Base-by-base conservation (phyloP, 2,888 invertebrate genomes). In the Conus canariensis region DNA sequence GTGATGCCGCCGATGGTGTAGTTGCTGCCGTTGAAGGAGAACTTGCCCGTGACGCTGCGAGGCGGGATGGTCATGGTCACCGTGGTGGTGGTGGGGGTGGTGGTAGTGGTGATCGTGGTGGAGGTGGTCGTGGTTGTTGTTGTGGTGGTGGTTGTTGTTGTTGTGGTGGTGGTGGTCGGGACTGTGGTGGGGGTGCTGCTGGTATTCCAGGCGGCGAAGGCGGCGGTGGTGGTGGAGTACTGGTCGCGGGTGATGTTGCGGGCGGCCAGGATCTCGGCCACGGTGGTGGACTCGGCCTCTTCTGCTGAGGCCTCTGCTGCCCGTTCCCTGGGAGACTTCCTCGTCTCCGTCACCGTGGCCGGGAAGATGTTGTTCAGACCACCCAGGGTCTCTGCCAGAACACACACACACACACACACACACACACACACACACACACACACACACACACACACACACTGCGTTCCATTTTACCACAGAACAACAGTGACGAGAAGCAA, bases 281-380 rank as follows among this genome's bases (percentile, higher is more conserved):
- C 89, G 0, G 88, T 89, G 87, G 90, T 82, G 83, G 88, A 45
- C 22, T 88, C 88, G 3, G 89, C 45, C 19, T 64, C 19, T 19
- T 45, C 59, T 45, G 56, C 89, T 25, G 80, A 19, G 30, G 83
- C 16, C n/a, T 74, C 74, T 6, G 30, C 59, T 4, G 85, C 82
- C 6, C 67, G n/a, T 16, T 85, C 25, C n/a, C 85, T 56, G 6
- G 91, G 70, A 2, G 87, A 67, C 59, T 70, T 90, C 67, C 83
- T 90, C 30, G 60, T 80, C 87, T 91, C 91, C 12, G 22, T 87
- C 12, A 74, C 87, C 1, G 88, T 90, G n/a, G 90, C 90, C 8
- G 92, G 92, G 80, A 93, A 93, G 59, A 93, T 93, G 87, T 93
- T 93, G 67, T 90, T 91, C 30, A 93, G 88, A 1, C 92, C 92